phyloP scores from a whole-genome alignment of 2,888 invertebrate species.

The Drosophila peninsularis region DNA sequence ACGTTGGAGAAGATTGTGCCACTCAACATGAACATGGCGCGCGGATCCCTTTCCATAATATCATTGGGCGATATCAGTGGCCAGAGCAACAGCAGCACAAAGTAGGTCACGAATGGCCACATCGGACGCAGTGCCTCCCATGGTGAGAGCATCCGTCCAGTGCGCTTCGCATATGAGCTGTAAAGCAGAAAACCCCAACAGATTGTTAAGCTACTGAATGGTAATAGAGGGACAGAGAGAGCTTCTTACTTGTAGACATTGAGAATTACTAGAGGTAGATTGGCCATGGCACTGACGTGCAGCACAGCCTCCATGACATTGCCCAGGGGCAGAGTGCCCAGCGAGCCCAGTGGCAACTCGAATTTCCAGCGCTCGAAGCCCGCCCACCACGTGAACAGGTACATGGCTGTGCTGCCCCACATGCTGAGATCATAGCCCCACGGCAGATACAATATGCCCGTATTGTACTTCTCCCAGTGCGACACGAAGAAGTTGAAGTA shows the following conservation, averaged over 20 bases:
- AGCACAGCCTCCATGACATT: constrained; percentile 93
- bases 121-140: constrained; percentile 95
- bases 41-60: constrained; percentile 92
- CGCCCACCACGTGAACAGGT: constrained; percentile 87
- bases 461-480: constrained; percentile 99
- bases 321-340: constrained; percentile 88
- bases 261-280: constrained; percentile 94
- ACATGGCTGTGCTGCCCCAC: constrained; percentile 88
- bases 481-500: constrained; percentile 97
- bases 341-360: constrained; percentile 87
- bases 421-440: constrained; percentile 99
- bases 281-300: constrained; percentile 93
- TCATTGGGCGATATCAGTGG: constrained; percentile 91
- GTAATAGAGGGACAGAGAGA: background rate
- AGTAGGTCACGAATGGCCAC: constrained; percentile 90
- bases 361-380: constrained; percentile 95
- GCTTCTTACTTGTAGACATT: constrained; percentile 93
- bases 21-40: constrained; percentile 93
- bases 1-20: constrained; percentile 99
- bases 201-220: too few species aligned
- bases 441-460: constrained; percentile 96
- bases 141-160: constrained; percentile 93
- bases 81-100: constrained; percentile 92
- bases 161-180: constrained; percentile 93
- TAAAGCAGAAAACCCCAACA: constrained; percentile 51